phyloP scores from a whole-genome alignment of 2,797 vertebrate genomes.

The Margarornis squamiger region DNA sequence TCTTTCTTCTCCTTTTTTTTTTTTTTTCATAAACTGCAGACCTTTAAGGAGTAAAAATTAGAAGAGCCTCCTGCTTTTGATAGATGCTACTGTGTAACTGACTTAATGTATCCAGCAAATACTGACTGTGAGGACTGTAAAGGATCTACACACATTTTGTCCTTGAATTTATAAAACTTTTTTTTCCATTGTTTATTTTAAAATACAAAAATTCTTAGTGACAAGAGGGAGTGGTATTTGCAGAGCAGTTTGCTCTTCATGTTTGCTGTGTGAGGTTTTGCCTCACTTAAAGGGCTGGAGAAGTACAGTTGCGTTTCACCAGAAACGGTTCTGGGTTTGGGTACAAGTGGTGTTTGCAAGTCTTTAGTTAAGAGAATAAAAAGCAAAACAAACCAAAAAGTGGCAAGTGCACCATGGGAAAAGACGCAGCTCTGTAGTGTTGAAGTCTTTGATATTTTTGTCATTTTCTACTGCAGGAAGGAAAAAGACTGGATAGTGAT shows the following conservation, averaged over 20 bases:
- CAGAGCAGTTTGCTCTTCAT: fast-evolving
- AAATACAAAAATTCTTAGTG: neutral
- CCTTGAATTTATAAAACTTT: neutral
- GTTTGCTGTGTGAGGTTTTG: neutral
- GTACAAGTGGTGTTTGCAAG: neutral
- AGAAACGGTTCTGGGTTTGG: neutral
- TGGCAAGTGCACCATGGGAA: neutral
- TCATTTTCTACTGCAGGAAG: neutral
- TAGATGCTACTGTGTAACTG: neutral
- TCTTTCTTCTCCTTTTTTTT: neutral
- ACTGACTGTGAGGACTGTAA: neutral
- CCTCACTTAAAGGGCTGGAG: neutral
- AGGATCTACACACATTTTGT: neutral
- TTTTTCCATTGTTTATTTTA: neutral
- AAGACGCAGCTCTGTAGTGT: neutral
- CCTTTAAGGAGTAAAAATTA: neutral
- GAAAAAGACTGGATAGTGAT: neutral
- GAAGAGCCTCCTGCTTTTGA: neutral
- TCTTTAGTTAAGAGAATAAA: neutral
- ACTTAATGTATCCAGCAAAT: neutral
- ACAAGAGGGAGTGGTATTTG: neutral
- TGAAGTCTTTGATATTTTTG: neutral
- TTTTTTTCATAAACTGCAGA: neutral
- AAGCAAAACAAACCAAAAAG: neutral
- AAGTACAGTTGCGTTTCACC: neutral